Percentiles rank a stretch among this genome's conserved stretches.
phyloP scores from a whole-genome alignment of 1,140 invertebrate species.

The Ridgeia piscesae region DNA sequence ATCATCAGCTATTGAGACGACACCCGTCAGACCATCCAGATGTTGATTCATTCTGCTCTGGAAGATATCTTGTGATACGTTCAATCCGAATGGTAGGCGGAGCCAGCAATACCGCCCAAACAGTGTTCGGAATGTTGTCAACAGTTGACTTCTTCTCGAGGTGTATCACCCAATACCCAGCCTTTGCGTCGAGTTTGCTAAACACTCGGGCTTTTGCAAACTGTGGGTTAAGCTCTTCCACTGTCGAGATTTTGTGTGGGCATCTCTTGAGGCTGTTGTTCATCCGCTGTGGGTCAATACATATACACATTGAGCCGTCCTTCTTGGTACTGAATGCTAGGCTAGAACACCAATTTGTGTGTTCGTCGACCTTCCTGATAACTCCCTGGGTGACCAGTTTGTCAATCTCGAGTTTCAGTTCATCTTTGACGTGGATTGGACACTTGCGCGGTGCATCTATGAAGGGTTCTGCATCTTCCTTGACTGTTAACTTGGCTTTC shows the following conservation, averaged over 20 bases:
- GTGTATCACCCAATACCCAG: not conserved
- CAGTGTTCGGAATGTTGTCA: not conserved
- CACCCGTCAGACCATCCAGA: not conserved
- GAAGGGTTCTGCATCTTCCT: too few species aligned
- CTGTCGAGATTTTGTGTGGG: not conserved
- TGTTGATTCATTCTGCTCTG: not conserved
- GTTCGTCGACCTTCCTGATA: too few species aligned
- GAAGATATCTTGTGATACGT: not conserved
- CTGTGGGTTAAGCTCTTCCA: not conserved
- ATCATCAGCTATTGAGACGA: not conserved
- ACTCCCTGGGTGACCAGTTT: too few species aligned
- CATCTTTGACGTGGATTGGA: too few species aligned
- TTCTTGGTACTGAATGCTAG: not conserved
- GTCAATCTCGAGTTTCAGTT: too few species aligned
- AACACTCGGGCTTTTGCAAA: not conserved
- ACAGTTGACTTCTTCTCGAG: not conserved
- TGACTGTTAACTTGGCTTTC: too few species aligned
- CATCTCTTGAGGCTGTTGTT: not conserved
- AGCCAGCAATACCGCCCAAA: not conserved
- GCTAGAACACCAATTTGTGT: too few species aligned
- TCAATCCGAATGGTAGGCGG: not conserved
- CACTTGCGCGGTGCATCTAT: too few species aligned
- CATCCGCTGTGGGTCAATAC: not conserved
- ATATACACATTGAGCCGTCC: not conserved
- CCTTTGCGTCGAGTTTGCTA: slow-evolving; percentile 13